A percentile compares a stretch with the other conserved stretches of the same genome.
Conservation (phyloP, 2,113 vertebrate species). For the Deroptyus accipitrinus region DNA sequence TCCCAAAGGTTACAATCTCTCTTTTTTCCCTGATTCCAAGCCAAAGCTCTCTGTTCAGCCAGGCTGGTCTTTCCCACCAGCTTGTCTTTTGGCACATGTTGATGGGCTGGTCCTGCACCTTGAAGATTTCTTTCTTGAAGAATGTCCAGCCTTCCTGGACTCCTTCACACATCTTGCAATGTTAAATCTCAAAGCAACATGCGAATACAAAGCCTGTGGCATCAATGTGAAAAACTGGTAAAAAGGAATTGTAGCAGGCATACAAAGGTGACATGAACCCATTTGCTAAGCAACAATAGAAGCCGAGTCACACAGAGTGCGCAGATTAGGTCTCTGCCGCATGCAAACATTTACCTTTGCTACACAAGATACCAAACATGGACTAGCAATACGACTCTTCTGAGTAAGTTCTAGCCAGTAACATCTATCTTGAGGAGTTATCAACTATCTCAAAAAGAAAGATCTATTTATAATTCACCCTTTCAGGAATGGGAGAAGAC, state of each 20-base stretch:
- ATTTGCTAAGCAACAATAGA: not conserved
- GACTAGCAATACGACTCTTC: not conserved
- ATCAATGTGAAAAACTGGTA: not conserved
- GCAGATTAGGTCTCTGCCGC: not conserved
- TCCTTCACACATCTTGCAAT: not conserved
- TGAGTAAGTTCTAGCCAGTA: not conserved
- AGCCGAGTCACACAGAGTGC: not conserved
- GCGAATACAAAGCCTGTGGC: not conserved
- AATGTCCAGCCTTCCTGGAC: not conserved
- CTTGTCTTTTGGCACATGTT: not conserved
- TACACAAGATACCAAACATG: not conserved
- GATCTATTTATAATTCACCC: not conserved
- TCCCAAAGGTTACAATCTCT: not conserved
- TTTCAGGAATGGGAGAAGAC: not conserved
- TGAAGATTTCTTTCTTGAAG: not conserved
- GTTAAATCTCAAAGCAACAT: not conserved
- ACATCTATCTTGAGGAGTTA: not conserved
- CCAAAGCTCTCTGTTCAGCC: not conserved
- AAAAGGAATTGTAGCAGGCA: not conserved
- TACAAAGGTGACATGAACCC: not conserved
- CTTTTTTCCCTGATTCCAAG: not conserved
- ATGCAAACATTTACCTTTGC: not conserved
- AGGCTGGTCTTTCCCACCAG: rapidly evolving
- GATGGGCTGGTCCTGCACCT: rapidly evolving
- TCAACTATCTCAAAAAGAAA: not conserved